A percentile compares a stretch with the other conserved stretches of the same genome.
phyloP scores from a whole-genome alignment of 1,140 invertebrate genomes.

The Zaprionus inermis region DNA sequence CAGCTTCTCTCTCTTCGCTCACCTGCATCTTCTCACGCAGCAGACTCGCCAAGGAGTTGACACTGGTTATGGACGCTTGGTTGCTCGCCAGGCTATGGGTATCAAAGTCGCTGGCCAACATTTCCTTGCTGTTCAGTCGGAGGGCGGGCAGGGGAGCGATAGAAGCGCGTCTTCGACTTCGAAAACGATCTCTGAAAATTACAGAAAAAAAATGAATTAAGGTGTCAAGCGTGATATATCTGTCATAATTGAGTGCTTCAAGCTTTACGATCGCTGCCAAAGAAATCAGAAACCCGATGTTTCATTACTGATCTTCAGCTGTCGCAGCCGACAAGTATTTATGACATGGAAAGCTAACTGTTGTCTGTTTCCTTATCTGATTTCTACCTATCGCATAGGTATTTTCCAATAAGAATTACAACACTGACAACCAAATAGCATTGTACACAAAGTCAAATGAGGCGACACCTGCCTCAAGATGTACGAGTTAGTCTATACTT shows the following conservation, averaged over 20 bases:
- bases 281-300: slow-evolving; percentile 14
- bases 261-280: slow-evolving; percentile 12
- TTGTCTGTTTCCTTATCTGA: slow-evolving; percentile 19
- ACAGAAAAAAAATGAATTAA: neutral
- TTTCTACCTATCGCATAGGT: neutral
- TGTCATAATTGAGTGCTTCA: neutral
- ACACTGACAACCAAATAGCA: neutral
- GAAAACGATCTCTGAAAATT: slow-evolving; percentile 72
- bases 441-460: neutral
- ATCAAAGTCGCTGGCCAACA: slow-evolving; percentile 83
- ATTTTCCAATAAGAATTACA: neutral
- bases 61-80: slow-evolving; percentile 89
- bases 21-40: slow-evolving; percentile 92
- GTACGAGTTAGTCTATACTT: neutral
- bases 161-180: slow-evolving; percentile 75
- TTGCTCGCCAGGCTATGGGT: slow-evolving; percentile 81
- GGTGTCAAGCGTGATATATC: neutral
- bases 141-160: slow-evolving; percentile 79
- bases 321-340: slow-evolving; percentile 13
- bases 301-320: slow-evolving; percentile 18
- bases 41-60: slow-evolving; percentile 92
- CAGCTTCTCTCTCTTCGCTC: slow-evolving; percentile 36
- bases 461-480: neutral
- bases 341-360: neutral
- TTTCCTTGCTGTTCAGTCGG: slow-evolving; percentile 80